Conservation (phyloP, 1,140 invertebrate genomes). For the Macrocentrus cingulum region DNA sequence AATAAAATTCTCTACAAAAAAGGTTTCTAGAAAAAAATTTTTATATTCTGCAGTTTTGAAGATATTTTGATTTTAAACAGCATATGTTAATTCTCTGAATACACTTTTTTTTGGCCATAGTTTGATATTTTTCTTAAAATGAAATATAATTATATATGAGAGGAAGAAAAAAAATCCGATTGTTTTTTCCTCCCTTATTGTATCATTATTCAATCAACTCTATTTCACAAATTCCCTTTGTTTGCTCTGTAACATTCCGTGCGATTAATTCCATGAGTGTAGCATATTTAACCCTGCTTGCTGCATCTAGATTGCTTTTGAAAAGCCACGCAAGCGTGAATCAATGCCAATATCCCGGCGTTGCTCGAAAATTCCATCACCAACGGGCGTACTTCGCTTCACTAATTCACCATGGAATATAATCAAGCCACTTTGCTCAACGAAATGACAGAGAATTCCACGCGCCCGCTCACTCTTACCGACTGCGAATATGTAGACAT, state of each 20-base stretch:
- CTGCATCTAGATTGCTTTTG: neutral
- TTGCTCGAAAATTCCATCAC: constrained; percentile 12
- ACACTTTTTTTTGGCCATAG: no score
- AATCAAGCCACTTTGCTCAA: constrained; percentile 15
- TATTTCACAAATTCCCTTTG: constrained; percentile 4
- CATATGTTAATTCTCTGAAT: no score
- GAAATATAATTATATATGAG: no score
- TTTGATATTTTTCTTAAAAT: no score
- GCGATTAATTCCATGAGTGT: constrained; percentile 1
- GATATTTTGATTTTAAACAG: no score
- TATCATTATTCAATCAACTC: neutral
- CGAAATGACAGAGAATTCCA: constrained; percentile 13
- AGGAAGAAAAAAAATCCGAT: neutral
- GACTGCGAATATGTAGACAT: no score
- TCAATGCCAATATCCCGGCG: constrained; percentile 10
- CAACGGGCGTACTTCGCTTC: neutral
- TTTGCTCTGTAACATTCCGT: constrained; percentile 2
- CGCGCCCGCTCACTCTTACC: constrained; percentile 1
- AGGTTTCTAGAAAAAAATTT: no score
- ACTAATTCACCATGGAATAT: constrained; percentile 21
- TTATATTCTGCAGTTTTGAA: no score
- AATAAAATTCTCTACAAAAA: no score
- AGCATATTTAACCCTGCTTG: neutral
- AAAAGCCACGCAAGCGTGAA: neutral
- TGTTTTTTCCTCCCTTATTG: neutral